A percentile compares a stretch with the other conserved stretches of the same genome.
These are phyloP conservation scores for Stichopus horrens DNA, from an alignment of 53 echinoderm and acorn worm genomes.

Conservation along the genomic window DNA sequence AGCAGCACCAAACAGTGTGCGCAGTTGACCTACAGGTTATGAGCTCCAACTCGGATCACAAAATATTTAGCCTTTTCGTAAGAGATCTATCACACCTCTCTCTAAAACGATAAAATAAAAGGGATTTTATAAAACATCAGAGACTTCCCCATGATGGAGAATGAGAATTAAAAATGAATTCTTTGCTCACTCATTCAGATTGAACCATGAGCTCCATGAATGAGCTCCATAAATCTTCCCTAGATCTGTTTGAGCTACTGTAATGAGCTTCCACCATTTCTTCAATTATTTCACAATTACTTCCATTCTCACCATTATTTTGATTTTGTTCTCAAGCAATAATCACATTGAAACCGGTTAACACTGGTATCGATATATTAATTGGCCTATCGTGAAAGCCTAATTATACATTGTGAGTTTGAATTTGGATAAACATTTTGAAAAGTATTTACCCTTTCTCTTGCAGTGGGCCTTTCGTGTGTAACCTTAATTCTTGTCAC, in stretches of 20 bases:
- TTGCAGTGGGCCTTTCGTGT: background rate
- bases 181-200: constrained; percentile 7
- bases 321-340: background rate
- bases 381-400: too few species aligned
- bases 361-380: background rate
- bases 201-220: constrained; percentile 6
- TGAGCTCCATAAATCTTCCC: constrained; percentile 1
- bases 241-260: background rate
- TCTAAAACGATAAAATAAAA: background rate
- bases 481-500: background rate
- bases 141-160: constrained; percentile 18
- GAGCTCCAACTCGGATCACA: too few species aligned
- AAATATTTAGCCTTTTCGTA: too few species aligned
- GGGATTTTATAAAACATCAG: background rate
- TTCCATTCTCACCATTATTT: constrained; percentile 1
- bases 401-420: too few species aligned
- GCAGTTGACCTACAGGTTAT: too few species aligned
- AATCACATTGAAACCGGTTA: constrained; percentile 1
- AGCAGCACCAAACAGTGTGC: too few species aligned
- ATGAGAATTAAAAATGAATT: constrained; percentile 16
- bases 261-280: background rate
- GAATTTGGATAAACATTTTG: background rate
- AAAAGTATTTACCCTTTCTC: background rate
- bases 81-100: too few species aligned
- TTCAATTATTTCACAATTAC: constrained; percentile 13